Base-by-base conservation (phyloP, 2,113 vertebrate genomes). In the Toxostoma redivivum region DNA sequence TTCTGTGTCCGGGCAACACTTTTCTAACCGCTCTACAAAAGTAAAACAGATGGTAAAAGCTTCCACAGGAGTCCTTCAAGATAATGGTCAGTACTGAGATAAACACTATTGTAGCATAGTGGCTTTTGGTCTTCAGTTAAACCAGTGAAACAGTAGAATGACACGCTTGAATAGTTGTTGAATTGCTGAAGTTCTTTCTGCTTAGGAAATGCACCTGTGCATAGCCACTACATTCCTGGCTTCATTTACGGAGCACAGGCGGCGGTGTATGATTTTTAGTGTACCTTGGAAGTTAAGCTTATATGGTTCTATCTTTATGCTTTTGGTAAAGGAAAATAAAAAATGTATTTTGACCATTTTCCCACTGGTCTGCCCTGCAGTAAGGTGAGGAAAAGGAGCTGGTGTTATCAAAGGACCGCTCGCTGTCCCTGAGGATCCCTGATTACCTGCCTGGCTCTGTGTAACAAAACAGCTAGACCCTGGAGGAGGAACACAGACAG, bases 61-160 rank as follows among this genome's bases (percentile, higher is more conserved):
- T 96, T 97, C 95, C 90, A 96, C 86, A 38, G 57, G 40, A 44
- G 60, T 88, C 54, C 45, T 88, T 85, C 79, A 95, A 37, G 97
- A 97, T 69, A 97, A 98, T 44, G 98, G 99, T 99, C 97, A 97
- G 96, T 97, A 38, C 57, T 37, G 48, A 81, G 62, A 74, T 62
- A 57, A 90, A 81, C 11, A 21, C 12, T 53, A 0, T 50, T 3
- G 2, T 67, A 71, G 18, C 17, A 14, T 9, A 19, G 7, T 44
- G 30, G 18, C 22, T 44, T 84, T 72, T 72, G n/a, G 35, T 72
- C 37, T 65, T 85, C 50, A 38, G 4, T 40, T 73, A 54, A 72
- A 57, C 18, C 13, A 16, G 44, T 45, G 48, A 61, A 79, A 60
- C 4, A 51, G 38, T 72, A 35, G 35, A 76, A 48, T 66, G 60